Evolutionary conservation across 2,888 invertebrate species (phyloP), one percentile per base, ranked within the genome.

Genomic region (Hydraecia micacea): DNA sequence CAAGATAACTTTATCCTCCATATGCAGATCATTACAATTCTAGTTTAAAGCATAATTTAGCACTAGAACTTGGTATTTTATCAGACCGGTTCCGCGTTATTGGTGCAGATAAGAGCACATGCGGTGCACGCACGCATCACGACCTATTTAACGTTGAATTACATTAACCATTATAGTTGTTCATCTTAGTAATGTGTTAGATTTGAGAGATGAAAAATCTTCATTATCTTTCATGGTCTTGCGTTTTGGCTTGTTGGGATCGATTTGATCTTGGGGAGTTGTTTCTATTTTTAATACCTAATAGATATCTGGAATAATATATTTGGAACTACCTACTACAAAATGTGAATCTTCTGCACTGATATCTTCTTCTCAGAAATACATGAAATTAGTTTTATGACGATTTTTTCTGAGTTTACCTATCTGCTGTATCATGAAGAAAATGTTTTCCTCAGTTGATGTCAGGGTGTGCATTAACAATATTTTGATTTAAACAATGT

Each of bases 1-100:
- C 18, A 15, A 36, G 6, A 39, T 21, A 66, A 4, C 21, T 46
- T 46, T 39, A n/a, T 11, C 18, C 15, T 28, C 46, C 55, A 58
- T 18, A 25, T 39, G 9, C 32, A 60, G 15, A n/a, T n/a, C 25
- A 60, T 42, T 79, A 66, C 4, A 66, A 21, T n/a, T 18, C 21
- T 25, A 42, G 39, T 58, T 13, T 28, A 32, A 25, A 60, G 46
- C 32, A 32, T 62, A 79, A 49, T 62, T 71, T n/a, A 18, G 39
- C 39, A 25, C 13, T 32, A 81, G n/a, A 75, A 55, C 32, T 52
- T 28, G 21, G 13, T 36, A 69, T 75, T 72, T 83, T 75, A 83
- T 86, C 83, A 21, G 39, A 46, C 18, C 9, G 49, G 86, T 86
- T 86, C 68, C 86, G 72, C 75, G 32, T 82, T 67, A 82, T 25